Base-by-base conservation (phyloP, 2,888 invertebrate genomes). In the Deilephila elpenor region DNA sequence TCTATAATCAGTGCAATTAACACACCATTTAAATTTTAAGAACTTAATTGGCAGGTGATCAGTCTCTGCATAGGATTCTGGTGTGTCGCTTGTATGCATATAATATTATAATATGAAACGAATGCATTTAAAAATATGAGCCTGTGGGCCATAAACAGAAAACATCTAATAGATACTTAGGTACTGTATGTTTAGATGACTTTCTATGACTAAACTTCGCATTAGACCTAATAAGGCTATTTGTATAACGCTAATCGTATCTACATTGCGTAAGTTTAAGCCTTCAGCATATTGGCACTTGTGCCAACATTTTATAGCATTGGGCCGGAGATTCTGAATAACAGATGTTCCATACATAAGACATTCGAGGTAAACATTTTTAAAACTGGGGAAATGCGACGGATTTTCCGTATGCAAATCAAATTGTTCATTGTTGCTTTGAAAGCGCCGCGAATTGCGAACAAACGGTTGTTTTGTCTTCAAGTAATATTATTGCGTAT, bases 261-360 rank as follows among this genome's bases (percentile, higher is more conserved):
- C n/a, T 3, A 59, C 11, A 53, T 59, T 44, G 67, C 53, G 53
- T 51, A 56, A 74, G 32, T 34, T 17, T 7, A 59, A 44, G 72
- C 61, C n/a, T 7, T 70, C 29, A 11, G 71, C 34, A 29, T 60
- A 51, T 32, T 73, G 44, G 72, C 76, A 79, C 78, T 75, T 78
- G 71, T 53, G 73, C 80, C 83, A 85, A 85, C 83, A 76, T 74
- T 78, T 34, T 62, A 60, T 60, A 73, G 64, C 79, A 77, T 78
- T 78, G 77, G 78, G 78, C 78, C 73, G 80, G 70, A 76, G 71
- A 74, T 62, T 73, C 67, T 59, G 74, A 75, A 74, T 73, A 74
- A 71, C 74, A 78, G 74, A 79, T 79, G 84, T 70, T 75, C 82
- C 76, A 74, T 83, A 79, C 81, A 79, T 79, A 77, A 75, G 56